Evolutionary conservation across 1,140 invertebrate genomes (phyloP).

Genomic region (Heterodera schachtii): DNA sequence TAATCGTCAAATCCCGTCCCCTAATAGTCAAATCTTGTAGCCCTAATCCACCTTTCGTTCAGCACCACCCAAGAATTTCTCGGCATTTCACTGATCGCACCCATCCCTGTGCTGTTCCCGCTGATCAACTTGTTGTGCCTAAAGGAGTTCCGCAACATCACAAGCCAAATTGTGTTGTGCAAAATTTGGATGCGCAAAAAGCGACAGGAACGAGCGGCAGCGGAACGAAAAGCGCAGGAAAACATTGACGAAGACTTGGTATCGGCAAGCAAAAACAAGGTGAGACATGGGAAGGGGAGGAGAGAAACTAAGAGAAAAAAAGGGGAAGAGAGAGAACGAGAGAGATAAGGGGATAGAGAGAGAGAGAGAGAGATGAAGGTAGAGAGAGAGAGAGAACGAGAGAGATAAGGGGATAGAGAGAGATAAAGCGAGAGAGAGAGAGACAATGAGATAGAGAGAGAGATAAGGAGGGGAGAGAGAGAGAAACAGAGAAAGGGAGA

Average conservation of each 20-base stretch:
- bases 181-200: slow-evolving; percentile 30
- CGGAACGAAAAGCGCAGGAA: slow-evolving; percentile 25
- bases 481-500: background rate
- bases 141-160: slow-evolving; percentile 37
- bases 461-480: no score
- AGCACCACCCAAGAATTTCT: slow-evolving; percentile 44
- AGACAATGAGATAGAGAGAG: no score
- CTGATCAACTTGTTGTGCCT: slow-evolving; percentile 38
- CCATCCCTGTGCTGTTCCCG: slow-evolving; percentile 41
- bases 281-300: background rate
- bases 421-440: no score
- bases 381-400: no score
- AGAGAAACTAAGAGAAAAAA: background rate
- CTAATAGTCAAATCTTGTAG: background rate
- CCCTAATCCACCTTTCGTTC: slow-evolving; percentile 3
- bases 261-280: slow-evolving; percentile 24
- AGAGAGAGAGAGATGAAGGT: no score
- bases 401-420: no score
- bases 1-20: no score
- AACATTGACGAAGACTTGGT: slow-evolving; percentile 31
- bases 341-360: no score
- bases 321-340: background rate
- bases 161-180: slow-evolving; percentile 44
- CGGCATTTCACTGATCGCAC: slow-evolving; percentile 39
- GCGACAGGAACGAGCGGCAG: slow-evolving; percentile 19